Evolutionary conservation across 2,797 vertebrate species (phyloP).

Genomic region (Vespertilio murinus): DNA sequence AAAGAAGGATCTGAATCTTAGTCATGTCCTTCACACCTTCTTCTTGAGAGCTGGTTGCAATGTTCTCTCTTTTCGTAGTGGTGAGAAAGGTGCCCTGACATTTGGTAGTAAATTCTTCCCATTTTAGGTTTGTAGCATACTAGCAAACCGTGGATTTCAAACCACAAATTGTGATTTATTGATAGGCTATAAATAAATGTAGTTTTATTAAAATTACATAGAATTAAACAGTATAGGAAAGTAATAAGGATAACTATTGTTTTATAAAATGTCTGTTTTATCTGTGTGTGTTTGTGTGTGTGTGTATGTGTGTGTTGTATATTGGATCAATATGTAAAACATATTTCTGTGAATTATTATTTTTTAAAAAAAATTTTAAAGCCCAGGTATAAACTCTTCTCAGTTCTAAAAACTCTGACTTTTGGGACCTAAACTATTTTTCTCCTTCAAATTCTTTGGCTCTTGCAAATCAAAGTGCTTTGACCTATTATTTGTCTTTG

Average conservation of each 20-base stretch:
- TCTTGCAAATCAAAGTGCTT: neutral
- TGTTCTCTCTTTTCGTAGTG: neutral
- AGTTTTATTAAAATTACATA: constrained; percentile 24
- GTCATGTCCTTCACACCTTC: neutral
- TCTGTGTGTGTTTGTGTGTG: neutral
- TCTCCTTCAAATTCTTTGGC: neutral
- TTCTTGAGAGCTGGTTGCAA: neutral
- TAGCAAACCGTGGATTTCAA: neutral
- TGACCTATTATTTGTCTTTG: neutral
- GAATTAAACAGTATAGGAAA: constrained; percentile 27
- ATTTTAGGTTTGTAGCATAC: neutral
- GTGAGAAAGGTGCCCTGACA: neutral
- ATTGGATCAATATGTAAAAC: neutral
- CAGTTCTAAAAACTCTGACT: neutral
- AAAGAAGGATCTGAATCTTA: constrained; percentile 7
- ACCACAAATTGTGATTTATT: neutral
- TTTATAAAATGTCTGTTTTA: neutral
- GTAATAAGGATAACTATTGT: neutral
- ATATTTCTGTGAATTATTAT: neutral
- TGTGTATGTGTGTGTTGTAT: neutral
- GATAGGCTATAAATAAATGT: neutral
- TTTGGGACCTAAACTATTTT: neutral
- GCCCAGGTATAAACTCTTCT: neutral
- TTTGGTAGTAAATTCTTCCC: constrained; percentile 19
- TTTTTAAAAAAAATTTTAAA: neutral